These are phyloP conservation scores for Delia radicum DNA, from an alignment of 1,140 invertebrate genomes.

Conservation along the genomic window DNA sequence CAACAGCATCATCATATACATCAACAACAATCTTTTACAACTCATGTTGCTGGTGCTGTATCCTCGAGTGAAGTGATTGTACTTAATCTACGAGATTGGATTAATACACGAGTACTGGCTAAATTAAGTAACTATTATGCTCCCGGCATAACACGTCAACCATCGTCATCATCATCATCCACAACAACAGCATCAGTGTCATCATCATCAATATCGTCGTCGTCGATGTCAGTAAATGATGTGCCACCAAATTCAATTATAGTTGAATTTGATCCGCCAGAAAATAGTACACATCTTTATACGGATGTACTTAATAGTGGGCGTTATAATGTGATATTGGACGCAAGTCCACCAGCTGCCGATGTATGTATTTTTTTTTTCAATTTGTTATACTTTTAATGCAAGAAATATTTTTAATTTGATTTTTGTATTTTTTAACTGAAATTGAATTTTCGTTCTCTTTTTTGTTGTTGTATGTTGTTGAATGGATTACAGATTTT, in stretches of 20 bases:
- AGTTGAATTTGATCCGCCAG: constrained; percentile 72
- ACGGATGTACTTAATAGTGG: constrained; percentile 73
- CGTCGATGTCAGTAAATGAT: constrained; percentile 42
- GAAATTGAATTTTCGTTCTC: no score
- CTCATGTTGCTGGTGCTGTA: constrained; percentile 36
- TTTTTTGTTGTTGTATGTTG: background rate
- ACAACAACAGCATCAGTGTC: constrained; percentile 26
- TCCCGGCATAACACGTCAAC: constrained; percentile 71
- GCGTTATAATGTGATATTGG: constrained; percentile 87
- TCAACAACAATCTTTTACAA: constrained; percentile 28
- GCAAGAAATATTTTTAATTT: background rate
- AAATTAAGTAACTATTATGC: constrained; percentile 79
- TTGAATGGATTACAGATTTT: constrained; percentile 54
- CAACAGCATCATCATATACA: constrained; percentile 25
- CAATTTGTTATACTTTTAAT: background rate
- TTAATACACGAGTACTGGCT: constrained; percentile 84
- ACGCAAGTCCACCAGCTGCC: constrained; percentile 82
- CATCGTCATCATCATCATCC: constrained; percentile 25
- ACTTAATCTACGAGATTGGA: constrained; percentile 86
- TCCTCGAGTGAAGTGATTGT: constrained; percentile 26
- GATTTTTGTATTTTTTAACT: no score
- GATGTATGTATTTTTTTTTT: constrained; percentile 42
- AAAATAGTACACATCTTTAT: constrained; percentile 61
- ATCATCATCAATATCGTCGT: constrained; percentile 5
- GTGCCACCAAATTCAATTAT: constrained; percentile 66